Evolutionary conservation across 2,113 vertebrate genomes (phyloP).

Genomic region (Condylura cristata): DNA sequence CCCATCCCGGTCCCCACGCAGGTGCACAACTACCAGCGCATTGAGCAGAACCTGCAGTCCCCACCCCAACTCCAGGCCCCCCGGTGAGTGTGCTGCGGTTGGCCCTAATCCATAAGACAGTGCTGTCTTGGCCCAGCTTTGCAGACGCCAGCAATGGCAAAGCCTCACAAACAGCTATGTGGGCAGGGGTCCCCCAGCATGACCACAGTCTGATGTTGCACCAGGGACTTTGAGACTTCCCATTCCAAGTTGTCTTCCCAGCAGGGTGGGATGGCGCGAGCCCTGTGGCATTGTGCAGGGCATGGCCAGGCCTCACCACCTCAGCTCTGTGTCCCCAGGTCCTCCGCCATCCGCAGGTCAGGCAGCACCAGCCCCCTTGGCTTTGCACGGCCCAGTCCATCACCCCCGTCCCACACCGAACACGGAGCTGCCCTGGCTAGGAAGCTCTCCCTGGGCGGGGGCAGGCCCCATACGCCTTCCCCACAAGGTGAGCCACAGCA

Average conservation of each 20-base stretch:
- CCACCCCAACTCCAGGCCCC: slow-evolving; percentile 84
- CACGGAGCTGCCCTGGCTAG: slow-evolving; percentile 81
- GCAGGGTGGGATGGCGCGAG: neutral
- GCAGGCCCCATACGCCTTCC: slow-evolving; percentile 88
- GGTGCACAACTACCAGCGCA: slow-evolving; percentile 95
- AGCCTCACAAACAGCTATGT: too few relatives aligned
- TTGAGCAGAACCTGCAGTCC: slow-evolving; percentile 93
- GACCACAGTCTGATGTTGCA: too few relatives aligned
- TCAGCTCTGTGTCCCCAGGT: slow-evolving; percentile 81
- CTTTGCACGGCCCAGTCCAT: slow-evolving; percentile 86
- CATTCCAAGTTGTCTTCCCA: neutral
- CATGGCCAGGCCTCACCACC: neutral
- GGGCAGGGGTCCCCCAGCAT: too few relatives aligned
- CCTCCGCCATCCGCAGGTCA: slow-evolving; percentile 84
- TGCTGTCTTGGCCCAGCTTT: too few relatives aligned
- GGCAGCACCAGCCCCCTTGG: slow-evolving; percentile 86
- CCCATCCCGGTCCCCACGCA: slow-evolving; percentile 97
- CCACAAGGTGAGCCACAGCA: slow-evolving; percentile 87
- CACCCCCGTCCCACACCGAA: slow-evolving; percentile 88
- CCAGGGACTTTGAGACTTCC: neutral
- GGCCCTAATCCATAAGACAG: too few relatives aligned
- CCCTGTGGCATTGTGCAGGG: neutral
- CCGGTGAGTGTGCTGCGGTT: too few relatives aligned
- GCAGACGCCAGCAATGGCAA: too few relatives aligned
- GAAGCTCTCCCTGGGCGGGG: slow-evolving; percentile 89